A percentile compares a stretch with the other conserved stretches of the same genome.
Evolutionary conservation across 2,888 invertebrate genomes (phyloP).

Genomic region (Carterocephalus palaemon): DNA sequence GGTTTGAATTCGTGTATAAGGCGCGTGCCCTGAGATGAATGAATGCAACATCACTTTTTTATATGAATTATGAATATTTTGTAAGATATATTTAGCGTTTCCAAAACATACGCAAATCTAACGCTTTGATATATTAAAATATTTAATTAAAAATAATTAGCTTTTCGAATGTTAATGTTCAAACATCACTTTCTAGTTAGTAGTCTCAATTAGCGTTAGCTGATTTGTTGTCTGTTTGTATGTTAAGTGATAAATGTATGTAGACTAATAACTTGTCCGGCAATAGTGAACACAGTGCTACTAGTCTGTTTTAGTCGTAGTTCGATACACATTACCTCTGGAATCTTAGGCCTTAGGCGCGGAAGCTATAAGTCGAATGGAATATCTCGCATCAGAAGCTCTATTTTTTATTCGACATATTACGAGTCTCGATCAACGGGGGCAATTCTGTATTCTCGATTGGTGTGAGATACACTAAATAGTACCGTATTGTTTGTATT

Average conservation of each 20-base stretch:
- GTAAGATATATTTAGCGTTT: slow-evolving; percentile 20
- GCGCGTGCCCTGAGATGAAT: slow-evolving; percentile 7
- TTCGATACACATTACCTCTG: slow-evolving; percentile 68
- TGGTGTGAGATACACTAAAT: too few relatives aligned
- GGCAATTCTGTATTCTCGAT: too few relatives aligned
- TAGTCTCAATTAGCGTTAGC: slow-evolving; percentile 45
- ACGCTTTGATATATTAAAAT: slow-evolving; percentile 4
- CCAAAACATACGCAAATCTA: not conserved
- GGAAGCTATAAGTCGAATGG: too few relatives aligned
- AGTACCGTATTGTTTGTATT: too few relatives aligned
- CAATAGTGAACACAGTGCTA: slow-evolving; percentile 60
- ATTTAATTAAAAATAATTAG: not conserved
- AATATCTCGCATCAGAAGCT: too few relatives aligned
- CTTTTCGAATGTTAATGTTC: not conserved
- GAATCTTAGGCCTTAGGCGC: slow-evolving; percentile 43
- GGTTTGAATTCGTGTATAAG: slow-evolving; percentile 4
- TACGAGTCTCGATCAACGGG: too few relatives aligned
- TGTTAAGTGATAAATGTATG: slow-evolving; percentile 34
- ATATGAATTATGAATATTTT: slow-evolving; percentile 22
- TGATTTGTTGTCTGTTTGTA: slow-evolving; percentile 52
- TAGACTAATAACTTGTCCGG: slow-evolving; percentile 28
- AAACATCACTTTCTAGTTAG: not conserved
- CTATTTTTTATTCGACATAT: too few relatives aligned
- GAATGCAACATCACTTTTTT: slow-evolving; percentile 24
- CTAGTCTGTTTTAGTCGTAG: slow-evolving; percentile 64